phyloP scores from a whole-genome alignment of 2,888 invertebrate genomes.

The Macrophya alboannulata region DNA sequence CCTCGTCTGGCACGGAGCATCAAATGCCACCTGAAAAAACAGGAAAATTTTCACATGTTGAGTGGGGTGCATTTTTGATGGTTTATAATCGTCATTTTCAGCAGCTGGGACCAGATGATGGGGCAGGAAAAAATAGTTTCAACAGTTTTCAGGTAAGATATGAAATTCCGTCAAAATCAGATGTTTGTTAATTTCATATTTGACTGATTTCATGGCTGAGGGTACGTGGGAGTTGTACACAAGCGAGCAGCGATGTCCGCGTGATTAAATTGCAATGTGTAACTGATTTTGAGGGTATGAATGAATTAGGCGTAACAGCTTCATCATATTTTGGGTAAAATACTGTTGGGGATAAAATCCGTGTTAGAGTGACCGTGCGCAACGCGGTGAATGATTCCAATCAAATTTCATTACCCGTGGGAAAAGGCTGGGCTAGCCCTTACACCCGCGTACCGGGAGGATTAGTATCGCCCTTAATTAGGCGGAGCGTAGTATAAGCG shows the following conservation, averaged over 20 bases:
- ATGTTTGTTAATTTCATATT: background rate
- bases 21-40: conserved; percentile 81
- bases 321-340: conserved; percentile 5
- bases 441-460: conserved; percentile 31
- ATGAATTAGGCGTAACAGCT: background rate
- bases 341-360: conserved; percentile 27
- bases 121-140: background rate
- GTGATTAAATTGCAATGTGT: conserved; percentile 1
- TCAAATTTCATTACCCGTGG: conserved; percentile 47
- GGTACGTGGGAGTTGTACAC: no score
- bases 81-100: background rate
- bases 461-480: conserved; percentile 51
- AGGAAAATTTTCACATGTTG: conserved; percentile 51
- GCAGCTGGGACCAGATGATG: background rate
- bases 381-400: conserved; percentile 47
- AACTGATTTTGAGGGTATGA: background rate
- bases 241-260: background rate
- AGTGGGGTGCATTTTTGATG: background rate
- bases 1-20: conserved; percentile 80
- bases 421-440: conserved; percentile 32
- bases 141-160: background rate
- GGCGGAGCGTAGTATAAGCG: conserved; percentile 43
- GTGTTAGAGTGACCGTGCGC: background rate
- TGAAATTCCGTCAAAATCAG: background rate
- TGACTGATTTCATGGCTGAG: background rate